Evolutionary conservation across 2,888 invertebrate species (phyloP), one percentile per base, ranked within the genome.

Genomic region (Branchipolynoe longqiensis): DNA sequence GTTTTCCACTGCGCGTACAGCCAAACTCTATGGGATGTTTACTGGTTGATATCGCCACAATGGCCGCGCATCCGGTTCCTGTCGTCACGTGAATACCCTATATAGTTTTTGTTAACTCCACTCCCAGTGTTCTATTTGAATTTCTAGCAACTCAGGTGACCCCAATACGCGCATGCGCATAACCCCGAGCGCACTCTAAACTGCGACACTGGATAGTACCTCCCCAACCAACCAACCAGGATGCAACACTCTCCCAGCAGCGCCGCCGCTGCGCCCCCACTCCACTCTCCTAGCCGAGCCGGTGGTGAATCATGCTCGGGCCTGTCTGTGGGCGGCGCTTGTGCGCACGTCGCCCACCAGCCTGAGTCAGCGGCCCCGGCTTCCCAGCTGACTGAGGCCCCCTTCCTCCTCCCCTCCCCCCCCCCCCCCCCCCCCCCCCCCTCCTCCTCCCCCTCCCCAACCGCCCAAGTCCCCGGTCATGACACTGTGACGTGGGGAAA

Each of bases 301-400:
- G 33, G 69, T 14, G 69, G 69, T 69, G 69, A 69, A 69, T 69
- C 69, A 69, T 69, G 69, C 36, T 33, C 69, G 69, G 69, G n/a
- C 69, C n/a, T 69, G 69, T 69, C 33, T 8, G n/a, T 58, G 58
- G 58, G 2, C 31, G 28, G 3, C 14, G 62, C 28, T 14, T 12
- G 8, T 62, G 12, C 18, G 38, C 36, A 12, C 6, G 62, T 22
- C 22, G 69, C 36, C 36, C 36, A 38, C 36, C n/a, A 31, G 58
- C 14, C 69, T 69, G 69, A 69, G 36, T 69, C 69, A 69, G 58
- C 12, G 69, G 36, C 69, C 48, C 36, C 36, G 36, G 69, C 69
- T 18, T 33, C 36, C n/a, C 14, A 31, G 62, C n/a, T 14, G 36
- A 38, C 69, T 12, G 36, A 14, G 69, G 33, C 69, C 69, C 36